Percentiles rank a stretch among this genome's conserved stretches.
Evolutionary conservation across 2,113 vertebrate genomes (phyloP).

Genomic region (Poecilia latipinna): DNA sequence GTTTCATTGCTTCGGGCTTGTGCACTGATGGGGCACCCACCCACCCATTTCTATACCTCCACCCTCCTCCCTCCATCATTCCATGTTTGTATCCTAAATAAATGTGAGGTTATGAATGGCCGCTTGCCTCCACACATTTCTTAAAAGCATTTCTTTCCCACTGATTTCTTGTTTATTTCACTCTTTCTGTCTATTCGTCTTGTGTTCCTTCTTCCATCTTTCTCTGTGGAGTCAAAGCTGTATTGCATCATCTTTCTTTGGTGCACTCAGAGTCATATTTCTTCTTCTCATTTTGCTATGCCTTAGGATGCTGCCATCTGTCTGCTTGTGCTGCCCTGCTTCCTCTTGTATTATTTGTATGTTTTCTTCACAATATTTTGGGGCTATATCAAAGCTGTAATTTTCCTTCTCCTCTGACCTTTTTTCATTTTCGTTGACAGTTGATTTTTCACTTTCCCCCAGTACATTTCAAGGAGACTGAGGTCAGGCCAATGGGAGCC

Average conservation of each 20-base stretch:
- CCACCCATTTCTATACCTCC: constrained; percentile 46
- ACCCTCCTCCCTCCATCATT: constrained; percentile 46
- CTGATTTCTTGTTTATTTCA: constrained; percentile 50
- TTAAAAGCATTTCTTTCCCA: constrained; percentile 16
- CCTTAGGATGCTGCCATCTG: constrained; percentile 65
- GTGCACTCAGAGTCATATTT: constrained; percentile 54
- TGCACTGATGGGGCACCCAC: constrained; percentile 54
- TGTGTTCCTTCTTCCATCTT: constrained; percentile 41
- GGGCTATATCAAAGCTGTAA: constrained; percentile 42
- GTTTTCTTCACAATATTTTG: constrained; percentile 41
- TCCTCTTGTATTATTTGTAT: constrained; percentile 59
- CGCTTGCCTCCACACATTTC: constrained; percentile 22
- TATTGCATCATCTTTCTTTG: constrained; percentile 69
- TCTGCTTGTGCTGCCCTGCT: constrained; percentile 45
- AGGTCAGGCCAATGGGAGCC: neutral
- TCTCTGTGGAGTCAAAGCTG: constrained; percentile 45
- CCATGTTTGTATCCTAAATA: constrained; percentile 46
- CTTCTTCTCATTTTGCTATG: constrained; percentile 59
- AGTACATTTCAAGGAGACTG: constrained; percentile 24
- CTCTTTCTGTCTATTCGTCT: constrained; percentile 40
- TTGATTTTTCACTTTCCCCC: neutral
- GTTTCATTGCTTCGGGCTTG: constrained; percentile 80
- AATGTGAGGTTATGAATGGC: constrained; percentile 29
- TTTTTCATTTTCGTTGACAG: neutral
- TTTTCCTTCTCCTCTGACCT: constrained; percentile 31